Base-by-base conservation (phyloP, 2,113 vertebrate species). In the Seriola quinqueradiata region DNA sequence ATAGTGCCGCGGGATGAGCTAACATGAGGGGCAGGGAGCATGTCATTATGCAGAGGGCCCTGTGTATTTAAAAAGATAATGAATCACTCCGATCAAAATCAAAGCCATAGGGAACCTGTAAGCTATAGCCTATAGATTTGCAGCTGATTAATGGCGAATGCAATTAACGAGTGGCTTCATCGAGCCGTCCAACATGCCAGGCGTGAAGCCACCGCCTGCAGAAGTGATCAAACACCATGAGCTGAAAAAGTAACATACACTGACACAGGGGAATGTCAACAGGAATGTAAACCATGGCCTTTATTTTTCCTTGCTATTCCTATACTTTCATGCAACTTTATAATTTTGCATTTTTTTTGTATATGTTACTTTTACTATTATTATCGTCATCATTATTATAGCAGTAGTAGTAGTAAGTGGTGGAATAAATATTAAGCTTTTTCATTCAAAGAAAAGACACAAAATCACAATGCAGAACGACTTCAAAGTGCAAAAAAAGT, bases 31-130 rank as follows among this genome's bases (percentile, higher is more conserved):
- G 75, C 58, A 86, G 78, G 73, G 86, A 87, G 86, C 71, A 10
- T 74, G 89, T 83, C 80, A 79, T 89, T 87, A 92, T 83, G 82
- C 89, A 81, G 55, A 71, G 61, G 46, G 57, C 78, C 73, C 71
- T 16, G 0, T 68, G 81, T 77, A 82, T 87, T 91, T 75, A 89
- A 87, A 92, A 70, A 71, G 73, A 73, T 87, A 92, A 94, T 94
- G 77, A 90, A 93, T 91, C 86, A 86, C 76, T 81, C 63, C 46
- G 63, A 88, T 90, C 89, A 88, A 64, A 86, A 84, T 76, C 60
- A 93, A 90, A 90, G 82, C 82, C 66, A 75, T 38, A 85, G 77
- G 85, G 86, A 89, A 71, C 16, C 57, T 63, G 38, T 58, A 46
- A 87, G 88, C 66, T 58, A 36, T 10, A 58, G 79, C 71, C 65